Base-by-base conservation (phyloP, 2,797 vertebrate genomes). In the Heteromormyrus szaboi region DNA sequence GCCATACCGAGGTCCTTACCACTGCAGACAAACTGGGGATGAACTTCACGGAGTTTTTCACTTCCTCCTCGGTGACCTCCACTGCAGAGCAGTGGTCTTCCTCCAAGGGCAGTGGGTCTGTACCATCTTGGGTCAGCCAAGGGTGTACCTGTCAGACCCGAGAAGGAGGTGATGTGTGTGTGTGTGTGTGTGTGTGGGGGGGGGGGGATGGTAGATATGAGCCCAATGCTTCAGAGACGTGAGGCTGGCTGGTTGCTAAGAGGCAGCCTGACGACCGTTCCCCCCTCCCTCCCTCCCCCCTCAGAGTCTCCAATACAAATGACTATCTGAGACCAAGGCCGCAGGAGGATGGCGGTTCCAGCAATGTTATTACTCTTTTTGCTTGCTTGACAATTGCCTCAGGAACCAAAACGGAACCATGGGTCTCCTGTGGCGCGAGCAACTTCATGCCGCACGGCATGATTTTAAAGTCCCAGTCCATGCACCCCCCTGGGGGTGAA, bases 61-160 rank as follows among this genome's bases (percentile, higher is more conserved):
- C 98, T 92, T 99, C 99, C 92, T 99, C 99, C 92, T 99, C 98
- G 0, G 98, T 99, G 91, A 99, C 99, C 93, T 99, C 99, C 93
- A 99, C 98, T 91, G 95, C 91, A 0, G 96, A 96, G 91, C 98
- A 99, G 91, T 99, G 98, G 85, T 99, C 98, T 59, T 99, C 98
- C 93, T 99, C 98, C 19, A 98, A 94, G 0, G 98, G 98, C 89
- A 99, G 92, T 0, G 96, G 96, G 87, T 98, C 96, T 0, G 93
- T 88, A 0, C 97, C 97, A 0, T 94, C 93, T 91, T 90, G 94
- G 46, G 97, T 98, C 90, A 99, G 96, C 99, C 99, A 99, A 0
- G 94, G 95, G 90, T 99, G 97, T 92, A 96, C 72, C 98, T 99
- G 56, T 0, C 4, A 79, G 56, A 68, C 1, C 17, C 8, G 85